phyloP scores from a whole-genome alignment of 2,888 invertebrate species.

The Biston betularia region DNA sequence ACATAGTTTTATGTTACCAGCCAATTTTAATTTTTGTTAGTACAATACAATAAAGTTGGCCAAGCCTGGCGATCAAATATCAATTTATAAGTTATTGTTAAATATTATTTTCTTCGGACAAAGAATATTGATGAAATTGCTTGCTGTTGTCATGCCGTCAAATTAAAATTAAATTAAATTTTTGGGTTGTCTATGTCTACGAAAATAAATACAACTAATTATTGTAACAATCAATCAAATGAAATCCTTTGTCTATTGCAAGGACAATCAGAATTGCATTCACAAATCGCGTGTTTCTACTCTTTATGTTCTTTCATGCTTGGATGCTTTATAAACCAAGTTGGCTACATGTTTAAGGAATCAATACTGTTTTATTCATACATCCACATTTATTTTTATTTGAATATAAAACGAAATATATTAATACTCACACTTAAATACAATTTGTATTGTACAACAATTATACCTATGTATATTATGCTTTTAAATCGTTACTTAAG shows the following conservation, averaged over 20 bases:
- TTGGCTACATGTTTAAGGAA: neutral
- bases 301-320: neutral
- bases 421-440: neutral
- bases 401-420: neutral
- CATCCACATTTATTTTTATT: neutral
- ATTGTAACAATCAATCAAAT: neutral
- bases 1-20: conserved; percentile 7
- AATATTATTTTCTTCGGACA: neutral
- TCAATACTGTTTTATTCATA: neutral
- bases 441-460: neutral
- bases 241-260: neutral
- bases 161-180: neutral
- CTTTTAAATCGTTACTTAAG: neutral
- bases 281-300: neutral
- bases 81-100: neutral
- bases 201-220: too few relatives aligned
- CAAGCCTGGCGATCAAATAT: neutral
- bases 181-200: neutral
- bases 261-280: neutral
- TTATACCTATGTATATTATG: neutral
- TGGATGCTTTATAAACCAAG: neutral
- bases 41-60: neutral
- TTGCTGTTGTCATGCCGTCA: neutral
- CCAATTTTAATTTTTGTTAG: neutral
- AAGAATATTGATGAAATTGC: too few relatives aligned